Conservation (phyloP, 2,797 vertebrate species). For the Thalassophryne amazonica region DNA sequence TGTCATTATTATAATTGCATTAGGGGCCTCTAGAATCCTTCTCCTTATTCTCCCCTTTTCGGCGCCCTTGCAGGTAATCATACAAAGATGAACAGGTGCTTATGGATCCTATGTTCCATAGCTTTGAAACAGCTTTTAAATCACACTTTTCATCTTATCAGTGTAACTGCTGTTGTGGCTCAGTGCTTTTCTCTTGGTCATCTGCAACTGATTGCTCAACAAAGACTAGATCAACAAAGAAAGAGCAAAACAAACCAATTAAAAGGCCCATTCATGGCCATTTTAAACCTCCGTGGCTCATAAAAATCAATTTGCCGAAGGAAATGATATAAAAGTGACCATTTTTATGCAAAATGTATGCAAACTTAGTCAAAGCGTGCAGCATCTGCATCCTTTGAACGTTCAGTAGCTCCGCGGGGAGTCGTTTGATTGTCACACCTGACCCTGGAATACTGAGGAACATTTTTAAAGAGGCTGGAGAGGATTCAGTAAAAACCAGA, state of each 20-base stretch:
- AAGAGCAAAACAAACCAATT: neutral
- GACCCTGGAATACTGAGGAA: constrained; percentile 6
- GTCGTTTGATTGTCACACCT: constrained; percentile 10
- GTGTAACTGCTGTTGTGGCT: too few relatives aligned
- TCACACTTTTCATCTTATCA: too few relatives aligned
- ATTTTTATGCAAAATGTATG: constrained; percentile 25
- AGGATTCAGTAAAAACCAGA: too few relatives aligned
- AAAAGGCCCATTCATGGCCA: neutral
- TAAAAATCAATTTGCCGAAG: neutral
- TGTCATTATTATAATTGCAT: too few relatives aligned
- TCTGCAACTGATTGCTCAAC: neutral
- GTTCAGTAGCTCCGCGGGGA: constrained; percentile 19
- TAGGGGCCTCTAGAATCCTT: too few relatives aligned
- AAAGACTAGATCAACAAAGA: too few relatives aligned
- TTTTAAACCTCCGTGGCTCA: neutral
- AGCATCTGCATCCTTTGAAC: constrained; percentile 12
- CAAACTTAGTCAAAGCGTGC: constrained; percentile 16
- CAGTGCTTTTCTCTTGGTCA: neutral
- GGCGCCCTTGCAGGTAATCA: too few relatives aligned
- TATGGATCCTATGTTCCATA: too few relatives aligned
- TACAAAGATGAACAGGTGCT: too few relatives aligned
- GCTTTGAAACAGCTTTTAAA: too few relatives aligned
- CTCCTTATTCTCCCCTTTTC: too few relatives aligned
- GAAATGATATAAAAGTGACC: neutral
- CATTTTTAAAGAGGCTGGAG: neutral